These are phyloP conservation scores for Aythya baeri DNA, from an alignment of 2,113 vertebrate species.

Conservation along the genomic window DNA sequence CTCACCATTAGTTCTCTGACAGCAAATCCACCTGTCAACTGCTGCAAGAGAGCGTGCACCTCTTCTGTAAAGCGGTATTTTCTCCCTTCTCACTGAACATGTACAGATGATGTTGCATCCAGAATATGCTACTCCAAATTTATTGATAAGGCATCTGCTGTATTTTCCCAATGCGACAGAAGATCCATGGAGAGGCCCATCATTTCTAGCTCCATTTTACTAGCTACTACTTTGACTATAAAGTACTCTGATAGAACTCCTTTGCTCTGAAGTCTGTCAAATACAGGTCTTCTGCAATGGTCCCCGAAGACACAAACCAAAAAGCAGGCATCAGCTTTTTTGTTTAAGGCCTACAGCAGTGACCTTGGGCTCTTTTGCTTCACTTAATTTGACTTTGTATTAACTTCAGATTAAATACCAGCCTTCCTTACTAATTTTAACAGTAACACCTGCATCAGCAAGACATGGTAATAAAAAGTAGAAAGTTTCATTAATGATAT, in stretches of 20 bases:
- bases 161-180: background rate
- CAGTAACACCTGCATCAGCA: background rate
- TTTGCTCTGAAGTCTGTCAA: background rate
- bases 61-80: background rate
- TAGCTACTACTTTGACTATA: background rate
- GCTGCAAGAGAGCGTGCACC: background rate
- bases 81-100: background rate
- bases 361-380: background rate
- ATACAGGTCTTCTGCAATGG: background rate
- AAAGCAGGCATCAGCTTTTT: background rate
- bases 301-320: background rate
- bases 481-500: constrained; percentile 1
- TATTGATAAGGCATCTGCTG: background rate
- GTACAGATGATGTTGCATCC: background rate
- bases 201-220: background rate
- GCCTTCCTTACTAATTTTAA: background rate
- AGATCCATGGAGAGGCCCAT: background rate
- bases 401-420: background rate
- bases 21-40: background rate
- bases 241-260: too few species aligned
- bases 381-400: background rate
- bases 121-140: background rate
- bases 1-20: background rate
- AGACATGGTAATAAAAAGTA: background rate
- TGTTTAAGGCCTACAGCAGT: background rate